phyloP scores from a whole-genome alignment of 2,888 invertebrate genomes.

The Metallyticus violacea region DNA sequence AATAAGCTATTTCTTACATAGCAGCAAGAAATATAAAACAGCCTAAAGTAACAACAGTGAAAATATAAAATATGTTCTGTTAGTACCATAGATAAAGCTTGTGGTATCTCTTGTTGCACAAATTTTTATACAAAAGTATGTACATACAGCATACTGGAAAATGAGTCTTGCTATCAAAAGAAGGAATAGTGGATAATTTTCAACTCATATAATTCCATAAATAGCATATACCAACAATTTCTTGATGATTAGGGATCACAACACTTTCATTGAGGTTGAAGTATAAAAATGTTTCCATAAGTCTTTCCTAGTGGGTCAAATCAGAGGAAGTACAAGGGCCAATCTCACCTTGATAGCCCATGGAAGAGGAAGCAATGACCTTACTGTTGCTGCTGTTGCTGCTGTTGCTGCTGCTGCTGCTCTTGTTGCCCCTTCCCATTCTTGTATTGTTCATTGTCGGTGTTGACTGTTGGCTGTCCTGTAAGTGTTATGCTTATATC shows the following conservation, averaged over 20 bases:
- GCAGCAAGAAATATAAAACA: background rate
- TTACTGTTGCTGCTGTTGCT: conserved; percentile 18
- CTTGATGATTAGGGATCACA: background rate
- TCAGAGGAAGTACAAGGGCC: conserved; percentile 33
- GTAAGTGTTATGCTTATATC: background rate
- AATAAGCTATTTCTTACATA: background rate
- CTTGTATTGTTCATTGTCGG: conserved; percentile 8
- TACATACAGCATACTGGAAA: background rate
- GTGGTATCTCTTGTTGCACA: background rate
- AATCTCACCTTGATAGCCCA: conserved; percentile 31
- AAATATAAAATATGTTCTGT: background rate
- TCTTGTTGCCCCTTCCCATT: background rate
- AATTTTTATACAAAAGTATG: background rate
- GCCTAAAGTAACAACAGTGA: background rate
- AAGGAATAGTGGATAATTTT: background rate
- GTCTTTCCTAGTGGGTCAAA: background rate
- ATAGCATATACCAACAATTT: background rate
- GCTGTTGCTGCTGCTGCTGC: background rate
- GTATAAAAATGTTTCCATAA: background rate
- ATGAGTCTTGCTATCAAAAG: background rate
- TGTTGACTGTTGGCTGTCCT: conserved; percentile 14
- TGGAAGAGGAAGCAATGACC: background rate
- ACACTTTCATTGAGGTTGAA: background rate
- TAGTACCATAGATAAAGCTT: background rate
- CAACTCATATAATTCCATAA: background rate